These are phyloP conservation scores for Brachionus paranguensis DNA, from an alignment of 1,140 invertebrate species.

Conservation along the genomic window DNA sequence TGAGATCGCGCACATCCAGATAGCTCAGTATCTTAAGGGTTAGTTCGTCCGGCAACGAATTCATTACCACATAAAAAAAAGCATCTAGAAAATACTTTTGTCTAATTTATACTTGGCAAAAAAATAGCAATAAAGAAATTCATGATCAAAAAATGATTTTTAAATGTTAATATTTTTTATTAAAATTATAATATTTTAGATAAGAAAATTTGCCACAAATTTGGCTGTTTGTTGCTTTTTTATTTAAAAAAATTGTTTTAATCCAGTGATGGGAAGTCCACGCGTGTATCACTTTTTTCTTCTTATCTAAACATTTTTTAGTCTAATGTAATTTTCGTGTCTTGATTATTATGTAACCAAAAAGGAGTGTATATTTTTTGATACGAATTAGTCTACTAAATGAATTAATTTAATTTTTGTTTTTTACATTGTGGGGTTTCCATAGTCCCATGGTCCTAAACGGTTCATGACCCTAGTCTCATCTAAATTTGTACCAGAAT, in stretches of 20 bases:
- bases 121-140: background rate
- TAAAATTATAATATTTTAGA: background rate
- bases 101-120: background rate
- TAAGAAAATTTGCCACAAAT: background rate
- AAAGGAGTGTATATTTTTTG: background rate
- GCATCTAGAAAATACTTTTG: background rate
- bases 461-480: no score
- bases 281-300: background rate
- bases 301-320: background rate
- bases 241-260: background rate
- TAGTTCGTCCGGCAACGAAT: conserved; percentile 25
- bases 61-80: background rate
- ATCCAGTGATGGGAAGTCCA: background rate
- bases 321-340: background rate
- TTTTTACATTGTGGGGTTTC: no score
- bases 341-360: background rate
- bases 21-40: background rate
- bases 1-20: background rate
- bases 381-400: background rate
- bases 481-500: no score
- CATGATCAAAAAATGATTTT: background rate
- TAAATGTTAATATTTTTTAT: background rate
- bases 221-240: background rate
- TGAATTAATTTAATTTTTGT: background rate
- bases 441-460: no score